Evolutionary conservation across 2,888 invertebrate genomes (phyloP), one percentile per base, ranked within the genome.

Genomic region (Ctenicera cuprea): DNA sequence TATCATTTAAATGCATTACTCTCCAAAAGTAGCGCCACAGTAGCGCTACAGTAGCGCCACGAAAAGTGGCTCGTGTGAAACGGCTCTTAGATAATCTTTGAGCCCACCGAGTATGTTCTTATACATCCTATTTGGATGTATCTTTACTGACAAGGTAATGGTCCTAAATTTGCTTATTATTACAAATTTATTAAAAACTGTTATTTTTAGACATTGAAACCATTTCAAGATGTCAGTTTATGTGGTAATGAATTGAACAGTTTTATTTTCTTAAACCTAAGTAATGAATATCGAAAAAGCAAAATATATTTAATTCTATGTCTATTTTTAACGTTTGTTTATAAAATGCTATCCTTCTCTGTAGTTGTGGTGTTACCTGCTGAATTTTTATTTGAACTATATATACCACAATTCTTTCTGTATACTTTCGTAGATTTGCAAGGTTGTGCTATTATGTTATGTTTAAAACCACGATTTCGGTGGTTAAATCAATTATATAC

Each of bases 401-500:
- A 8, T 20, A 11, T 52, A 2, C 3, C n/a, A 22, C 7, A 30
- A 14, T 57, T 16, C 3, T 14, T 33, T 11, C 7, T 16, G 1
- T 37, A 33, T 18, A 16, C 57, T 45, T 63, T 63, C 26, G 14
- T 63, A n/a, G 16, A 43, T 30, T 14, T 63, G 5, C 45, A 63
- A 5, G 30, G 45, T 43, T 45, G 45, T 30, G 3, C 26, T 26
- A 43, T 45, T 11, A 1, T 45, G 2, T 26, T 63, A 16, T 14
- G 18, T 22, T 43, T 62, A 8, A 62, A 30, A 26, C 43, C 43
- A 45, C 11, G 62, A 14, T 43, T 63, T 63, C 0, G 45, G 14
- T 63, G 63, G 63, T 22, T 63, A 14, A 45, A 45, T n/a, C 26
- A 63, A 22, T n/a, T n/a, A n/a, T n/a, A n/a, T n/a, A n/a, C n/a